Conservation (phyloP, 2,113 vertebrate genomes). For the Corvus moneduloides region DNA sequence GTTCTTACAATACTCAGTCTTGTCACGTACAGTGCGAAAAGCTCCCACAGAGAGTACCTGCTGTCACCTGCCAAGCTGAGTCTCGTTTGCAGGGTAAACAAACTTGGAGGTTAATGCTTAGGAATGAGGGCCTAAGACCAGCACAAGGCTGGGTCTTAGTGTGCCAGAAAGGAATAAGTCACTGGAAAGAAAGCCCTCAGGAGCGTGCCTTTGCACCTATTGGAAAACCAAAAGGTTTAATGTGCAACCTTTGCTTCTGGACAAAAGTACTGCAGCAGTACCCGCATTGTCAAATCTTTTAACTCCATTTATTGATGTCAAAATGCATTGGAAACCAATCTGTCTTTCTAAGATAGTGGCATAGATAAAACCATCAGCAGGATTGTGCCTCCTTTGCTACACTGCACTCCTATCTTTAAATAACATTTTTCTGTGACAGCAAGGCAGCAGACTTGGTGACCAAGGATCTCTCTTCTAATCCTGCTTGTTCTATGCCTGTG, state of each 20-base stretch:
- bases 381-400: neutral
- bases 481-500: neutral
- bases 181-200: neutral
- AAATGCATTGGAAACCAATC: neutral
- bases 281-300: neutral
- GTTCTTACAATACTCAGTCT: neutral
- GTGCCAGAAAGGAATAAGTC: neutral
- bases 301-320: neutral
- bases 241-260: neutral
- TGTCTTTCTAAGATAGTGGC: neutral
- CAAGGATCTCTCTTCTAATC: neutral
- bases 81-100: neutral
- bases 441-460: neutral
- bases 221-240: neutral
- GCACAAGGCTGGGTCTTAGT: neutral
- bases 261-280: neutral
- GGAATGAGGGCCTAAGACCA: neutral
- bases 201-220: neutral
- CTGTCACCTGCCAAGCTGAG: neutral
- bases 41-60: neutral
- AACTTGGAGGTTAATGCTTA: neutral
- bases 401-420: neutral
- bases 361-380: neutral
- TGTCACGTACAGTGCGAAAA: accelerated
- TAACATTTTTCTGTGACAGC: neutral